These are phyloP conservation scores for Ctenopoma multispine DNA, from an alignment of 2,797 vertebrate genomes.

Conservation along the genomic window DNA sequence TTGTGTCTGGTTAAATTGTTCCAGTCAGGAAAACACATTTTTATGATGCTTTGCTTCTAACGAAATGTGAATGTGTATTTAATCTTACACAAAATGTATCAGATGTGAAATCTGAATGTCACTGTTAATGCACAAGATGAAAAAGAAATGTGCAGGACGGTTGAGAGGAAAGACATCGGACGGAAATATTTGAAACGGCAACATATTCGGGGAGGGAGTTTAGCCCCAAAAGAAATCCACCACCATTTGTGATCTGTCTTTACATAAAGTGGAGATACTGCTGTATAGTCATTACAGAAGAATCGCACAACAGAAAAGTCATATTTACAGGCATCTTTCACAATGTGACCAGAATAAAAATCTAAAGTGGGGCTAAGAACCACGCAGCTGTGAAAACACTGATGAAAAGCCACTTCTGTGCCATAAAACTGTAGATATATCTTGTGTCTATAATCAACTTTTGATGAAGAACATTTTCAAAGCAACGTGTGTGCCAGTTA, in stretches of 20 bases:
- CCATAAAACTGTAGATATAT: constrained; percentile 52
- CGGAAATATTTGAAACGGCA: constrained; percentile 1
- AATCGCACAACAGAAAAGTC: not conserved
- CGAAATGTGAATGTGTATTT: not conserved
- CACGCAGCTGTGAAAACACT: constrained; percentile 44
- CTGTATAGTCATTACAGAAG: constrained; percentile 23
- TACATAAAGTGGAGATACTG: not conserved
- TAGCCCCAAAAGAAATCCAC: not conserved
- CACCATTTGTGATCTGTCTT: constrained; percentile 5
- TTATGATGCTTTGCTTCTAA: constrained; percentile 5
- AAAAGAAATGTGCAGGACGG: not conserved
- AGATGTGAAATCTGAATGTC: not conserved
- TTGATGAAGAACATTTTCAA: constrained; percentile 30
- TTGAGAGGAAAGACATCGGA: not conserved
- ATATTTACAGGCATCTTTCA: constrained; percentile 18
- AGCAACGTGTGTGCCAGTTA: constrained; percentile 35
- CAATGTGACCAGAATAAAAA: constrained; percentile 16
- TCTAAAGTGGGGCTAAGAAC: constrained; percentile 19
- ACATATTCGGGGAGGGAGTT: constrained; percentile 3
- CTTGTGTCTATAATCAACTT: constrained; percentile 27
- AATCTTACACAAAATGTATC: not conserved
- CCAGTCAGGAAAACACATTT: constrained; percentile 1
- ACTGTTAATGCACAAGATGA: not conserved
- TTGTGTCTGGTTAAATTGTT: constrained; percentile 3
- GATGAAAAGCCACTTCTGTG: constrained; percentile 55